Base-by-base conservation (phyloP, 2,888 invertebrate species). In the Parthenolecanium corni region DNA sequence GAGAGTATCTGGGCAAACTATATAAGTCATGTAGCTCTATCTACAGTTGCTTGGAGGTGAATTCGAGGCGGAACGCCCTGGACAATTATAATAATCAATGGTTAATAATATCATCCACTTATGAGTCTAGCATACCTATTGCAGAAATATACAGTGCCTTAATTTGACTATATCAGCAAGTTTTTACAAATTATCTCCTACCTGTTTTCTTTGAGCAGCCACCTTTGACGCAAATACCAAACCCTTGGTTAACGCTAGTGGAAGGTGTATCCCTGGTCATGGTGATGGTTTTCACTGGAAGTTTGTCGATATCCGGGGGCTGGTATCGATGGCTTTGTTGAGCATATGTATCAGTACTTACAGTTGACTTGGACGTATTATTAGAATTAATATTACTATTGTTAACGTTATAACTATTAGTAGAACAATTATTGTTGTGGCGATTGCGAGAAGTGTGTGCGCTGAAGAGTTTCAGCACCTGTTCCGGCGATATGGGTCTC, bases 141-240 rank as follows among this genome's bases (percentile, higher is more conserved):
- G n/a, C n/a, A n/a, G n/a, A n/a, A n/a, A n/a, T n/a, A n/a, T n/a
- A n/a, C n/a, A n/a, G n/a, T n/a, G n/a, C n/a, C n/a, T n/a, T n/a
- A n/a, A n/a, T n/a, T n/a, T n/a, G n/a, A n/a, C n/a, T n/a, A n/a
- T n/a, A n/a, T n/a, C n/a, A n/a, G n/a, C n/a, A n/a, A n/a, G n/a
- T n/a, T n/a, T n/a, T n/a, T n/a, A n/a, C n/a, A n/a, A n/a, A n/a
- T n/a, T n/a, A n/a, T n/a, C n/a, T n/a, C n/a, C n/a, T 62, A 89
- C 89, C 89, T 74, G 89, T 85, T 75, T 89, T 89, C 77, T 89
- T 89, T 38, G 68, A 67, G 69, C 31, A 31, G 31, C 89, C 89
- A 71, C 89, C 89, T 76, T 90, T 90, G 73, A 90, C 89, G 78
- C 89, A 90, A 72, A 90, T 89, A 66, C 89, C 89, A 76, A 89